phyloP scores from a whole-genome alignment of 2,113 vertebrate genomes.

The Bos indicus region DNA sequence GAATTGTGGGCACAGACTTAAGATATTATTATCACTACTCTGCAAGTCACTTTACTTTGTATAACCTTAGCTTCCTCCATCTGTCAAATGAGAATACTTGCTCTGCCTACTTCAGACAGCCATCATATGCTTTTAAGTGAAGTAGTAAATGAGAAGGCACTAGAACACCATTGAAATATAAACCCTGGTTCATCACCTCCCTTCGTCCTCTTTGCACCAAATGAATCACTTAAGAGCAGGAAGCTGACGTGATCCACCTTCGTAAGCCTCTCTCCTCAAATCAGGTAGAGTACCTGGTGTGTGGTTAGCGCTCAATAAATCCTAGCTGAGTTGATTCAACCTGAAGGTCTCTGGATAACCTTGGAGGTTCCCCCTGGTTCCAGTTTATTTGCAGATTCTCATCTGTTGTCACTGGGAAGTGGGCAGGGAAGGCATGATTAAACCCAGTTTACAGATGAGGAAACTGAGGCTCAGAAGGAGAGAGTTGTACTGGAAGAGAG shows the following conservation, averaged over 20 bases:
- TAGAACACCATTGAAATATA: background rate
- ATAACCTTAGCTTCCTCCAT: constrained; percentile 45
- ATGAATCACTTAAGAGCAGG: background rate
- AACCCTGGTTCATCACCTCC: background rate
- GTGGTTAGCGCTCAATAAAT: background rate
- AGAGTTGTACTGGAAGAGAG: background rate
- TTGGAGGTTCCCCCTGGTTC: background rate
- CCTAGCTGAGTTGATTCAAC: background rate
- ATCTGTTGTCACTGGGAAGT: background rate
- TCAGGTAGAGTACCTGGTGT: background rate
- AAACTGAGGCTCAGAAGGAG: background rate
- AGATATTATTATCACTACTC: constrained; percentile 20
- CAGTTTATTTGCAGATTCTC: background rate
- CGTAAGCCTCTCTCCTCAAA: background rate
- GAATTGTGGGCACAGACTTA: constrained; percentile 20
- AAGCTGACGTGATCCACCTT: background rate
- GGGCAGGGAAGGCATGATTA: background rate
- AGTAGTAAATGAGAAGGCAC: background rate
- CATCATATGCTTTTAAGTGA: constrained; percentile 19
- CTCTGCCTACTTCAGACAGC: constrained; percentile 36
- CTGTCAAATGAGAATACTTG: constrained; percentile 55
- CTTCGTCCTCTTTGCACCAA: background rate
- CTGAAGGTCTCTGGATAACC: background rate
- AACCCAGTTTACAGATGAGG: background rate
- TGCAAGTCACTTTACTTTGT: constrained; percentile 10